Evolutionary conservation across 2,888 invertebrate species (phyloP).

Genomic region (Trilocha varians): DNA sequence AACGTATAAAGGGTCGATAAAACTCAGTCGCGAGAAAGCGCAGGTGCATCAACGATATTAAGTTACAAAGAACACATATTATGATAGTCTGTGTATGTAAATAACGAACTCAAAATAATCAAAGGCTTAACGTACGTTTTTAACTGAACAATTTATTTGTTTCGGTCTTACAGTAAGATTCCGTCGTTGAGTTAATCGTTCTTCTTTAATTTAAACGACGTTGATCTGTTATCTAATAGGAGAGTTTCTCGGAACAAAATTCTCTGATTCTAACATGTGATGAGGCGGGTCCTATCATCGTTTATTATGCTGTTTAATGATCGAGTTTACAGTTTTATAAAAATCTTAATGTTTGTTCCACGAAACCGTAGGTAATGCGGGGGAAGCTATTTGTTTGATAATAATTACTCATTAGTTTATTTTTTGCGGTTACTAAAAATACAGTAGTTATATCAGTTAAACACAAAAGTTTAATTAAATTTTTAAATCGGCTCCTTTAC

Average conservation of each 20-base stretch:
- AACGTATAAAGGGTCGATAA: constrained; percentile 49
- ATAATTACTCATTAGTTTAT: background rate
- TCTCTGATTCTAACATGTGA: constrained; percentile 41
- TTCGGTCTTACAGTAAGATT: constrained; percentile 14
- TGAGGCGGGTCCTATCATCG: constrained; percentile 36
- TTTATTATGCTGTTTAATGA: constrained; percentile 50
- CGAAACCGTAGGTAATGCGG: background rate
- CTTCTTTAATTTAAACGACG: constrained; percentile 49
- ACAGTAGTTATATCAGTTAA: too few relatives aligned
- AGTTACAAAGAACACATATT: constrained; percentile 47
- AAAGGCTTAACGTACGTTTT: constrained; percentile 5
- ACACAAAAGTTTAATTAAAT: too few relatives aligned
- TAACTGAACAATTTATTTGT: constrained; percentile 20
- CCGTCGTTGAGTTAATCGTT: constrained; percentile 33
- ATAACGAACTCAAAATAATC: constrained; percentile 33
- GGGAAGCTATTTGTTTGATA: background rate
- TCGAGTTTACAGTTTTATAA: constrained; percentile 37
- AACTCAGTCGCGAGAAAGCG: constrained; percentile 15
- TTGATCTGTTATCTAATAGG: constrained; percentile 62
- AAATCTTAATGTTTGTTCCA: constrained; percentile 13
- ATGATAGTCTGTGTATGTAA: constrained; percentile 37
- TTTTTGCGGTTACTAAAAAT: too few relatives aligned
- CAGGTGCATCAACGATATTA: constrained; percentile 59
- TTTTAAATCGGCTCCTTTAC: too few relatives aligned
- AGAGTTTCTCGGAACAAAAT: constrained; percentile 51